Percentiles rank a stretch among this genome's conserved stretches.
phyloP scores from a whole-genome alignment of 2,113 vertebrate genomes.

The Zosterops japonicus region DNA sequence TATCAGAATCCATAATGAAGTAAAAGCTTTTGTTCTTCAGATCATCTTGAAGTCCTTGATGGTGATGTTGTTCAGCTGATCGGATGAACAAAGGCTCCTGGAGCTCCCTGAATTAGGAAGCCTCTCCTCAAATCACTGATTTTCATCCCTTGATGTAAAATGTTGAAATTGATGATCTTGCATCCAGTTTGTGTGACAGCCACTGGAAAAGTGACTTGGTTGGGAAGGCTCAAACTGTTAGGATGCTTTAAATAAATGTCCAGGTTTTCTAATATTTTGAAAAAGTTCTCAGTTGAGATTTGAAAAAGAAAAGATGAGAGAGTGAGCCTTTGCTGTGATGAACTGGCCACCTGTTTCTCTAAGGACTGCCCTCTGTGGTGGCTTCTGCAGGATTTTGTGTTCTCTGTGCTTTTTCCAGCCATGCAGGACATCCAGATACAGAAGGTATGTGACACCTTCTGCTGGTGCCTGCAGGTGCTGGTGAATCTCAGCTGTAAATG shows the following conservation, averaged over 20 bases:
- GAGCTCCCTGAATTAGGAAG: not conserved
- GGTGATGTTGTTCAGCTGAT: not conserved
- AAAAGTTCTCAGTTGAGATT: not conserved
- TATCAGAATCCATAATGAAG: not conserved
- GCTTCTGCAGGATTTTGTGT: not conserved
- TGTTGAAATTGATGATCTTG: not conserved
- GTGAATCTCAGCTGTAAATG: not conserved
- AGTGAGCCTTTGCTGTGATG: not conserved
- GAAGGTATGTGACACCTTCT: not conserved
- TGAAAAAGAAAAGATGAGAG: not conserved
- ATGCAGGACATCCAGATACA: not conserved
- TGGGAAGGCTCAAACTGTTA: not conserved
- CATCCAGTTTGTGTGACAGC: not conserved
- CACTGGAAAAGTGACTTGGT: not conserved
- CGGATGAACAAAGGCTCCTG: not conserved
- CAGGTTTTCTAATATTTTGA: not conserved
- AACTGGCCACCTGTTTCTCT: not conserved
- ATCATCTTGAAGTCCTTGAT: not conserved
- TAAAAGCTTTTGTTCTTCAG: not conserved
- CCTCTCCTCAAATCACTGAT: not conserved
- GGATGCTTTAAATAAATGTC: not conserved
- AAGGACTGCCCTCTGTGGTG: not conserved
- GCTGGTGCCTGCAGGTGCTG: not conserved
- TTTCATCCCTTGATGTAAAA: not conserved
- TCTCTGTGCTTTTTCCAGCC: not conserved